Conservation (phyloP, 2,888 invertebrate species). For the Danaus chrysippus region DNA sequence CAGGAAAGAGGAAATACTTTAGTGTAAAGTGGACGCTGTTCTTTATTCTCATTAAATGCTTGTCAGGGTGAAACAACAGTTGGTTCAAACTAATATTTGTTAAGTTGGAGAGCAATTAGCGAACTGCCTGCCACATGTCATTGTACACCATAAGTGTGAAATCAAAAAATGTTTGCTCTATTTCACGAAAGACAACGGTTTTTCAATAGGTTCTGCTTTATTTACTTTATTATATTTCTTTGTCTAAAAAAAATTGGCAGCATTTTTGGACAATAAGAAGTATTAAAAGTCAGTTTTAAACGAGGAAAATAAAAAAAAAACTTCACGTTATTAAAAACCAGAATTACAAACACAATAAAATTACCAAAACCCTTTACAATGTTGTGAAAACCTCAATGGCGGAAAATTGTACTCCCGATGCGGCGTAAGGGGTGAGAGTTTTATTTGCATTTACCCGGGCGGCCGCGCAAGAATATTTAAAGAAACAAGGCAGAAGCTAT, state of each 20-base stretch:
- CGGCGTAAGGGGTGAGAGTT: not conserved
- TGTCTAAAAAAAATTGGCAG: too few species aligned
- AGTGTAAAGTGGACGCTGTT: not conserved
- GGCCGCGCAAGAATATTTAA: too few species aligned
- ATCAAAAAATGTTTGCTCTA: not conserved
- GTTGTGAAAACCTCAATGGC: not conserved
- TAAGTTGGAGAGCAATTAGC: conserved; percentile 5
- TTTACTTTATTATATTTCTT: too few species aligned
- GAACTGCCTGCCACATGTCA: not conserved
- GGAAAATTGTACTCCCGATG: conserved; percentile 1
- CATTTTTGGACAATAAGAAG: too few species aligned
- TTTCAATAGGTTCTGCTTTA: too few species aligned
- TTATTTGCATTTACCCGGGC: too few species aligned
- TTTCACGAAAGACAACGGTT: not conserved
- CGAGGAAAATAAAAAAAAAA: too few species aligned
- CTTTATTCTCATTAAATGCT: conserved; percentile 6
- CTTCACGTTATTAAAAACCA: too few species aligned
- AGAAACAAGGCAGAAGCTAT: too few species aligned
- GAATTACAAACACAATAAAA: too few species aligned
- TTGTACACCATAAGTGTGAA: not conserved
- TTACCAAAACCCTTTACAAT: too few species aligned
- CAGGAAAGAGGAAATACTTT: not conserved
- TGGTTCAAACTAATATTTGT: conserved; percentile 5
- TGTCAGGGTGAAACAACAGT: conserved; percentile 1
- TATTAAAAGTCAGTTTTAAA: too few species aligned